Percentiles rank a stretch among this genome's conserved stretches.
Conservation (phyloP, 2,113 vertebrate species). For the Crotalus horridus region DNA sequence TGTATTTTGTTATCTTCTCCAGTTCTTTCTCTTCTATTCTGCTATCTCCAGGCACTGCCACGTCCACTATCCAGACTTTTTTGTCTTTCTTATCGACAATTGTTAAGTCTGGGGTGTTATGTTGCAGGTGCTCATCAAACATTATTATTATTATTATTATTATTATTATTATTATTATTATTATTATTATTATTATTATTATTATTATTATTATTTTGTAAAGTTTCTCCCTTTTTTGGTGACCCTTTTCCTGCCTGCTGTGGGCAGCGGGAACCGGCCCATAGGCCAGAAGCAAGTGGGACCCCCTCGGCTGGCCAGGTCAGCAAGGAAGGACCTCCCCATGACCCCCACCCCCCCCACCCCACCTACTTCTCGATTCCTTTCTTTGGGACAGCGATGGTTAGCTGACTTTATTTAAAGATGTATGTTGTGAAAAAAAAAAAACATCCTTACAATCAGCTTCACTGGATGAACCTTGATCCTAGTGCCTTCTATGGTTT, state of each 20-base stretch:
- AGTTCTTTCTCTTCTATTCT: no score
- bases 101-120: no score
- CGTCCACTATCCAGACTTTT: no score
- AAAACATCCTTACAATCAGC: background rate
- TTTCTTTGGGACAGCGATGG: slow-evolving; percentile 39
- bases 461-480: background rate
- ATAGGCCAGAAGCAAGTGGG: background rate
- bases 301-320: background rate
- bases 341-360: background rate
- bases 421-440: slow-evolving; percentile 39
- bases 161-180: no score
- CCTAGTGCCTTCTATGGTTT: background rate
- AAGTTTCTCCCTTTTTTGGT: slow-evolving; percentile 49
- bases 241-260: background rate
- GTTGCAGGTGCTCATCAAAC: no score
- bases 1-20: no score
- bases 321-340: background rate
- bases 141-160: no score
- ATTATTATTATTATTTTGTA: slow-evolving; percentile 46
- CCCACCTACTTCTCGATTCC: background rate
- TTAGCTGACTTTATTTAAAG: slow-evolving; percentile 46
- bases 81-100: no score
- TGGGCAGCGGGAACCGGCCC: slow-evolving; percentile 17
- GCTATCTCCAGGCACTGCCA: no score
- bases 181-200: no score